Evolutionary conservation across 2,113 vertebrate genomes (phyloP).

Genomic region (Nanorana parkeri): DNA sequence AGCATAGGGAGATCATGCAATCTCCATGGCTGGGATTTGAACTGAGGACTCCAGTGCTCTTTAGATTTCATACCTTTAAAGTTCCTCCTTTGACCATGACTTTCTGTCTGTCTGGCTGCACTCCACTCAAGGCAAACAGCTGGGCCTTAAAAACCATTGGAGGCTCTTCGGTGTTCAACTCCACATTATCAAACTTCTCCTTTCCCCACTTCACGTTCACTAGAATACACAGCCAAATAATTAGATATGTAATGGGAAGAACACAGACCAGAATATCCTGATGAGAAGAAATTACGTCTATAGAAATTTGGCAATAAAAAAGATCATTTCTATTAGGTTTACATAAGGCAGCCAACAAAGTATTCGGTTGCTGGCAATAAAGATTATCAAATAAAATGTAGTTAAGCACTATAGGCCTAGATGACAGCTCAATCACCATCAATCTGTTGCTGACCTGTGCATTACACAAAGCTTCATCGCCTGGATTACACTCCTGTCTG

Average conservation of each 20-base stretch:
- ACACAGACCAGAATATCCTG: too few species aligned
- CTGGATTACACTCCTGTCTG: too few species aligned
- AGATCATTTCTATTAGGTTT: neutral
- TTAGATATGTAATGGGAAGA: neutral
- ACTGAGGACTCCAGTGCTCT: too few species aligned
- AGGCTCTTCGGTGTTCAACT: slow-evolving; percentile 96
- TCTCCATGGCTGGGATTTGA: too few species aligned
- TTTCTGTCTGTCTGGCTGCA: slow-evolving; percentile 96
- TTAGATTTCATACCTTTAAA: slow-evolving; percentile 94
- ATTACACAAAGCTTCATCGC: too few species aligned
- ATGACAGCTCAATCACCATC: too few species aligned
- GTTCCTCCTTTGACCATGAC: slow-evolving; percentile 99
- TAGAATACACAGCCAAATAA: slow-evolving; percentile 63
- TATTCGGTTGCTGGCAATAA: neutral
- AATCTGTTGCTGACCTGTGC: too few species aligned
- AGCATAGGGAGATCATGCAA: too few species aligned
- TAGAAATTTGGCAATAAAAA: too few species aligned
- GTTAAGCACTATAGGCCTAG: too few species aligned
- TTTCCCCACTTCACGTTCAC: slow-evolving; percentile 99
- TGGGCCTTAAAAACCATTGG: slow-evolving; percentile 99
- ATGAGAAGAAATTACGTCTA: too few species aligned
- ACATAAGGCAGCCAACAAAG: neutral
- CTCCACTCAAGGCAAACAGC: slow-evolving; percentile 94
- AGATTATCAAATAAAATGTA: too few species aligned
- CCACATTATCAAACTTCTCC: slow-evolving; percentile 96